Base-by-base conservation (phyloP, 2,888 invertebrate genomes). In the Crioceris asparagi region DNA sequence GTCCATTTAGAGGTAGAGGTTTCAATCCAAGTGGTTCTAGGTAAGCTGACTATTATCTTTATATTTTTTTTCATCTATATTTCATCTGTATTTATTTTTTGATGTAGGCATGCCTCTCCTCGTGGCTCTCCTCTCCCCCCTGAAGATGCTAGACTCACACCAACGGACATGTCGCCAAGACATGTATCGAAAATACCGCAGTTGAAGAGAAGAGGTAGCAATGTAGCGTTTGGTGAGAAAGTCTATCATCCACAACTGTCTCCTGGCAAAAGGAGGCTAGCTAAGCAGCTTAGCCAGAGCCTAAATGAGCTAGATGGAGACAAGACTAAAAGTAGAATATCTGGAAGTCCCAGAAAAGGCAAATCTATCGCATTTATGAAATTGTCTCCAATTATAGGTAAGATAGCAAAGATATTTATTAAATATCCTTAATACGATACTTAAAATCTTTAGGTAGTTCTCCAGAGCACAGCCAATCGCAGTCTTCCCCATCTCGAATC, bases 1-100 rank as follows among this genome's bases (percentile, higher is more conserved):
- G 64, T 40, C 66, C 66, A 1, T 66, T 66, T 41, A 55, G 61
- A 33, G 66, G 65, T 8, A 54, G 60, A 14, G 65, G 66, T 4
- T 66, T 66, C 46, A 65, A 65, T 45, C 61, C 66, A 1, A 35
- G 49, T 6, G 64, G 65, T 6, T 65, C 65, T 2, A 49, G 65
- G 3, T n/a, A n/a, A n/a, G n/a, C n/a, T n/a, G n/a, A n/a, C n/a
- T n/a, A n/a, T n/a, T n/a, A n/a, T n/a, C n/a, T n/a, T n/a, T n/a
- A n/a, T n/a, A n/a, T n/a, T n/a, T n/a, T n/a, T n/a, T n/a, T n/a
- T n/a, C n/a, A n/a, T n/a, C n/a, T n/a, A n/a, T n/a, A n/a, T n/a
- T n/a, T n/a, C n/a, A n/a, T n/a, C n/a, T n/a, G n/a, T n/a, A n/a
- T n/a, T n/a, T n/a, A n/a, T n/a, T n/a, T n/a, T n/a, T n/a, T n/a